phyloP scores from a whole-genome alignment of 2,888 invertebrate genomes.

The Ophioninae sp. region DNA sequence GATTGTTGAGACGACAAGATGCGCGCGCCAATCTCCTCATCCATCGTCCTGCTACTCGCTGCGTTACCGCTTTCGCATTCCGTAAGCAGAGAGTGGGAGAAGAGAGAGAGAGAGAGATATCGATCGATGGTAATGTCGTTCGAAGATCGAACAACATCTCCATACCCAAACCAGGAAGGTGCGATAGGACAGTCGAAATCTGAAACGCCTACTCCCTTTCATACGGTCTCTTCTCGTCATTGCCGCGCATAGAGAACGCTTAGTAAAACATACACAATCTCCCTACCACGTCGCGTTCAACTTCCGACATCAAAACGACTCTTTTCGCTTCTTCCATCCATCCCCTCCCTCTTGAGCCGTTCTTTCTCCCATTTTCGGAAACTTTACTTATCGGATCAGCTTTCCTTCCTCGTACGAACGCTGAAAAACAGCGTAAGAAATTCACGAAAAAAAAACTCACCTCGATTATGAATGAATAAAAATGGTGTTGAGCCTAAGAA shows the following conservation, averaged over 20 bases:
- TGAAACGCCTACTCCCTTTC: constrained; percentile 39
- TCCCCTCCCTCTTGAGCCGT: constrained; percentile 6
- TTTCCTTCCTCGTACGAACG: too few relatives aligned
- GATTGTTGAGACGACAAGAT: constrained; percentile 37
- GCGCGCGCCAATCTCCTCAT: constrained; percentile 20
- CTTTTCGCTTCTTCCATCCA: constrained; percentile 45
- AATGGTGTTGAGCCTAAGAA: too few relatives aligned
- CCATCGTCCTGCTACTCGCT: constrained; percentile 27
- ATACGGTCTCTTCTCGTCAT: constrained; percentile 31
- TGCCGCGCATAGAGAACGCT: constrained; percentile 1
- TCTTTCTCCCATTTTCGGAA: too few relatives aligned
- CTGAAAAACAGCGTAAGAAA: too few relatives aligned
- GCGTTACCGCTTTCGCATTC: not conserved
- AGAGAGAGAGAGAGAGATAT: constrained; percentile 13
- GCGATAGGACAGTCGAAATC: constrained; percentile 51
- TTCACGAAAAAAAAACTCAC: too few relatives aligned
- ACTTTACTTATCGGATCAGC: too few relatives aligned
- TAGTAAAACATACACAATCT: too few relatives aligned
- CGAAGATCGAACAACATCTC: constrained; percentile 35
- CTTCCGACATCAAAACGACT: not conserved
- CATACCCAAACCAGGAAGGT: constrained; percentile 33
- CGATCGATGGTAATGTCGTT: constrained; percentile 25
- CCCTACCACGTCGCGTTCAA: too few relatives aligned
- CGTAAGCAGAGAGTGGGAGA: constrained; percentile 3
- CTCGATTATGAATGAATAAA: too few relatives aligned